Evolutionary conservation across 2,888 invertebrate species (phyloP).

Genomic region (Matsumyia berberina): DNA sequence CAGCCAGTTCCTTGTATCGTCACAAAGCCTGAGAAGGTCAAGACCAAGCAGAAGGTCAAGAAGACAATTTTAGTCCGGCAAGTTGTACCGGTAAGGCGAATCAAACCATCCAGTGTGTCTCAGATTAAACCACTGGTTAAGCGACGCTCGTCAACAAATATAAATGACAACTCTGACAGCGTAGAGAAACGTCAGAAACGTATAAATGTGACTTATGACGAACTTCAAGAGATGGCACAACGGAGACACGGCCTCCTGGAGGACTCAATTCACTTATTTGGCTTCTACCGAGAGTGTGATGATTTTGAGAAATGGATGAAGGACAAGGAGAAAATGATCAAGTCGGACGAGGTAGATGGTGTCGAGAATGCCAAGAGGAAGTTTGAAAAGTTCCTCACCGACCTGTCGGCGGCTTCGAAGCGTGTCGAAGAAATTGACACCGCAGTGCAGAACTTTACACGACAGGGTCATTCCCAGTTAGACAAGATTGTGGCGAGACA

Average conservation of each 20-base stretch:
- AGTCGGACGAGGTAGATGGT: constrained; percentile 92
- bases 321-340: constrained; percentile 95
- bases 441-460: constrained; percentile 93
- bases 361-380: constrained; percentile 97
- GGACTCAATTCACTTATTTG: constrained; percentile 95
- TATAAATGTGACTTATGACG: constrained; percentile 92
- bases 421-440: constrained; percentile 95
- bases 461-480: constrained; percentile 93
- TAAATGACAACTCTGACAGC: constrained; percentile 88
- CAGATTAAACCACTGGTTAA: constrained; percentile 83
- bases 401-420: constrained; percentile 96
- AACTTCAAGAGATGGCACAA: constrained; percentile 91
- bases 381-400: constrained; percentile 98
- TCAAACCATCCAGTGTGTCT: constrained; percentile 84
- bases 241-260: constrained; percentile 93
- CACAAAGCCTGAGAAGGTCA: constrained; percentile 93
- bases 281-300: constrained; percentile 98
- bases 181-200: constrained; percentile 92
- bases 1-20: constrained; percentile 93
- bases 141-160: constrained; percentile 83
- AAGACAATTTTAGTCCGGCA: constrained; percentile 95
- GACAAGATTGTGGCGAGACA: constrained; percentile 91
- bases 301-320: constrained; percentile 99
- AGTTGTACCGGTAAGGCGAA: constrained; percentile 91
- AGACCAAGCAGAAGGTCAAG: constrained; percentile 93